Evolutionary conservation across 2,113 vertebrate species (phyloP), one percentile per base, ranked within the genome.

Genomic region (Penelope pileata): DNA sequence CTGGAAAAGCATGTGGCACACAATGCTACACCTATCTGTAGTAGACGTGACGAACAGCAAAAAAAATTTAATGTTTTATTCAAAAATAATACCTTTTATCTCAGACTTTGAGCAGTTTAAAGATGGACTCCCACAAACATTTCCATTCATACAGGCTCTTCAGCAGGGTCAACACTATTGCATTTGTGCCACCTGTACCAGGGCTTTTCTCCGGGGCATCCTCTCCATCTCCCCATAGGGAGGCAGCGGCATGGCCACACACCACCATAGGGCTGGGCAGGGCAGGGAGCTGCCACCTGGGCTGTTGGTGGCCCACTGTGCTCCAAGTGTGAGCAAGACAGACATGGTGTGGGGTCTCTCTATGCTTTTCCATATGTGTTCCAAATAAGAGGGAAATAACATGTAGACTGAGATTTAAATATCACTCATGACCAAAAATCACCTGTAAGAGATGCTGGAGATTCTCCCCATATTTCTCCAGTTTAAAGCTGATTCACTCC

Each of bases 251-350:
- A 32, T 32, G 11, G 8, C 43, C 3, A 3, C 47, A 4, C 51
- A 56, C 32, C 13, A 1, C 12, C 38, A 48, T 0, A 1, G 26
- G 42, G 22, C 40, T 68, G 64, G 30, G 12, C 10, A 29, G 36
- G n/a, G 21, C 7, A 23, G 8, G 26, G 36, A 32, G 18, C 15
- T 27, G 27, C 0, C 1, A 16, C 12, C 22, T n/a, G 26, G 22
- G 64, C 7, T 48, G 34, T 10, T 18, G 21, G 22, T 13, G 22
- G 16, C 36, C 40, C 1, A 1, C 1, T 26, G 30, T 15, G 4
- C 30, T 79, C 62, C 30, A 48, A 27, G 12, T 1, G 2, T 2
- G 6, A 69, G 42, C 27, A 34, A 47, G n/a, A 32, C 16, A 59
- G 26, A 8, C 29, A 36, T 2, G 8, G 34, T 9, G 38, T 9